Base-by-base conservation (phyloP, 92 coral and sea anemone species). In the Montipora capitata region DNA sequence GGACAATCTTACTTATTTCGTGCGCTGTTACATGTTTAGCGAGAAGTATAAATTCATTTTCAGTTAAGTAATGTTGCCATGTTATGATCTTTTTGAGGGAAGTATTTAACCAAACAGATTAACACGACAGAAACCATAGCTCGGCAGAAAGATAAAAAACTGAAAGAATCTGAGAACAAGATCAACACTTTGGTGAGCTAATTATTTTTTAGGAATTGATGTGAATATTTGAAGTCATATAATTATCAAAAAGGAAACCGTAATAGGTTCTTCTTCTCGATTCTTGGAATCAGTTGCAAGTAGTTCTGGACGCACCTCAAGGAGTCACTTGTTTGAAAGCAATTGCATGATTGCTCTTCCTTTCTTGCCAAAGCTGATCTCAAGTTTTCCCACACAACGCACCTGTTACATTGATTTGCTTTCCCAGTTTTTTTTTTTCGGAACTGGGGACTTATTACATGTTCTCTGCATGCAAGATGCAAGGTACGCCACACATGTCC, bases 101-200 rank as follows among this genome's bases (percentile, higher is more conserved):
- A 95, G 98, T 90, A 88, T 65, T 65, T 95, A 42, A 87, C 72
- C 59, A 93, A 78, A 74, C 96, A 95, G 43, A 77, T 93, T 5
- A 87, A 49, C 71, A 8, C 85, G 18, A 75, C 88, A 58, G 94
- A 90, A 45, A 90, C 84, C 42, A 68, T 77, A 38, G 68, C 89
- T 27, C 85, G 85, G 71, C 94, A 85, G 68, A 95, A 93, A 73
- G 94, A 95, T 16, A 88, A 89, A 48, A 90, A 74, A 73, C 78
- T 93, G 35, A 94, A 88, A 62, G 93, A 93, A 51, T 86, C 86
- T 49, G 98, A 91, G 73, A 81, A 74, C 78, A 93, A 95, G 87
- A 83, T 95, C 15, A 87, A 79, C 66, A 89, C 82, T 57, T 90
- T 92, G 96, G 98, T 95, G 85, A 75, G 93, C 27, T 10, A 17